phyloP scores from a whole-genome alignment of 2,113 vertebrate genomes.

The Paratilapia polleni region DNA sequence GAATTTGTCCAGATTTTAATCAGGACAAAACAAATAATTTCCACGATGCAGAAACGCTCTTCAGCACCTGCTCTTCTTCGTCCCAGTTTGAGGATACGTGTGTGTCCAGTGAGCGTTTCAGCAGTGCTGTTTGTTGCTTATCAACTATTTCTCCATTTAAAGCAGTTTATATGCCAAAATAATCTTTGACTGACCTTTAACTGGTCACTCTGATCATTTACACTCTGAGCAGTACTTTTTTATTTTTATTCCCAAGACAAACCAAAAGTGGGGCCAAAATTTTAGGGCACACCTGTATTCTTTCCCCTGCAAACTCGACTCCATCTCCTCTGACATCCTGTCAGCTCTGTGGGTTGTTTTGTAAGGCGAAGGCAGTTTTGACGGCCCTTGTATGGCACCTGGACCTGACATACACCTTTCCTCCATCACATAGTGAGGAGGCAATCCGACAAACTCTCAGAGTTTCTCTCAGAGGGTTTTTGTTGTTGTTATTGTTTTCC shows the following conservation, averaged over 20 bases:
- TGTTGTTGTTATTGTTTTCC: too few species aligned
- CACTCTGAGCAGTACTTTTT: background rate
- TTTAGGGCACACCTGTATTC: too few species aligned
- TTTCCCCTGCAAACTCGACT: too few species aligned
- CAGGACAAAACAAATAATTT: background rate
- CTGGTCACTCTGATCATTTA: background rate
- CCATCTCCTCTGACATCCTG: background rate
- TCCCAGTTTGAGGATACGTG: background rate
- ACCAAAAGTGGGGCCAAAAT: background rate
- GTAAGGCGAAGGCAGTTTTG: too few species aligned
- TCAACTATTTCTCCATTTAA: background rate
- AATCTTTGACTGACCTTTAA: background rate
- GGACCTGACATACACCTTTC: too few species aligned
- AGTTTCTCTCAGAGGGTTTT: too few species aligned
- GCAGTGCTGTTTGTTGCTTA: background rate
- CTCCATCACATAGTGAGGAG: too few species aligned
- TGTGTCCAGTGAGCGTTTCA: background rate
- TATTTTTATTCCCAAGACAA: accelerated
- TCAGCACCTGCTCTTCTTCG: background rate
- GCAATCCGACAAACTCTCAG: too few species aligned
- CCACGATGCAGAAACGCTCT: background rate
- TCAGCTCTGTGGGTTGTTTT: background rate
- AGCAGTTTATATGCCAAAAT: background rate
- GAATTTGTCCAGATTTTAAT: background rate
- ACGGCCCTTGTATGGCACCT: too few species aligned